A percentile compares a stretch with the other conserved stretches of the same genome.
Conservation (phyloP, 2,888 invertebrate genomes). For the Rhabditoides inermis region DNA sequence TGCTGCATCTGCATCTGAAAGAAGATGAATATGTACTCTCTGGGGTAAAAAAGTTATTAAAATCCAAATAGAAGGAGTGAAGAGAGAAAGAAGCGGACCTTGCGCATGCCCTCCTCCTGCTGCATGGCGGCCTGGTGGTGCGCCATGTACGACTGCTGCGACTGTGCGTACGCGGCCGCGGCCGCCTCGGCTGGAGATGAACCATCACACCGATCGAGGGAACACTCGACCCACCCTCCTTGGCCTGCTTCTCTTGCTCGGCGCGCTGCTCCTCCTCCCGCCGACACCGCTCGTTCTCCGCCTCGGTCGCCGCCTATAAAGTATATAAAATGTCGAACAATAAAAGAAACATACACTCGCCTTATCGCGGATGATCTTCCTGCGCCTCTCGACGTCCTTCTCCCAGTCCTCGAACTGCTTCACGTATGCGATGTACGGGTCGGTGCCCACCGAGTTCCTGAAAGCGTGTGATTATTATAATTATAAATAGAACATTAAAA, state of each 20-base stretch:
- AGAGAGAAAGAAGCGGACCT: too few species aligned
- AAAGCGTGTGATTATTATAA: conserved; percentile 4
- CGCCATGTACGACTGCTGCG: conserved; percentile 33
- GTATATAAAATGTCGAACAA: neutral
- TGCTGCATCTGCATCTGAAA: too few species aligned
- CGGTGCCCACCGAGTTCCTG: conserved; percentile 42
- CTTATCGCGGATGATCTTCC: conserved; percentile 29
- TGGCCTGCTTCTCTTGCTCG: neutral
- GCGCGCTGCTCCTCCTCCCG: too few species aligned
- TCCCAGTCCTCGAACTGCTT: conserved; percentile 49
- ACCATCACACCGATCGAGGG: conserved; percentile 3
- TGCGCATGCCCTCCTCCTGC: conserved; percentile 25
- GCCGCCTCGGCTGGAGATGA: conserved; percentile 27
- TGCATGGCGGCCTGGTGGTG: conserved; percentile 38
- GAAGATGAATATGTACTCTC: too few species aligned
- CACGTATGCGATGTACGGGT: conserved; percentile 47
- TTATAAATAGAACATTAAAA: neutral
- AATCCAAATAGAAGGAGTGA: too few species aligned
- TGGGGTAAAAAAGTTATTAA: too few species aligned
- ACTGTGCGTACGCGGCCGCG: conserved; percentile 21
- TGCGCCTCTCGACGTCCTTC: conserved; percentile 42
- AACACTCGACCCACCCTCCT: neutral
- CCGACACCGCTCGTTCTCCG: too few species aligned
- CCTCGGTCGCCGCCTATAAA: neutral
- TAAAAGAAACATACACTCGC: conserved; percentile 9